These are phyloP conservation scores for Nephrotoma appendiculata DNA, from an alignment of 2,888 invertebrate species.

Conservation along the genomic window DNA sequence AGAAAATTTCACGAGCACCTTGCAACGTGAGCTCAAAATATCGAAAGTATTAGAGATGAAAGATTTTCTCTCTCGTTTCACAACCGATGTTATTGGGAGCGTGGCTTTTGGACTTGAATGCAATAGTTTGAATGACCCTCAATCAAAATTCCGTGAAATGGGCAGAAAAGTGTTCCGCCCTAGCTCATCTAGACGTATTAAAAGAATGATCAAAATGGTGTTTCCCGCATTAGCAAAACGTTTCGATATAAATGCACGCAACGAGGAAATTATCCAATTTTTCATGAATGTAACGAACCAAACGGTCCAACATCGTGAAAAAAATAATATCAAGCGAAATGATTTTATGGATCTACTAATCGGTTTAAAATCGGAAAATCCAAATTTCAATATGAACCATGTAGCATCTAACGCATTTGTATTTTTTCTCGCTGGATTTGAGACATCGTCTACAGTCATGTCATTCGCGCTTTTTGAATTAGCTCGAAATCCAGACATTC, in stretches of 20 bases:
- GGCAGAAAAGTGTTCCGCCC: slow-evolving; percentile 15
- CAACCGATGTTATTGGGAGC: slow-evolving; percentile 35
- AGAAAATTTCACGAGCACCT: neutral
- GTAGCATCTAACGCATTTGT: slow-evolving; percentile 32
- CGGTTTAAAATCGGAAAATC: neutral
- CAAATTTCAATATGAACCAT: slow-evolving; percentile 5
- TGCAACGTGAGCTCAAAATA: neutral
- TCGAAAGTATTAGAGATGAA: slow-evolving; percentile 26
- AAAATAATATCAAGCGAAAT: slow-evolving; percentile 33
- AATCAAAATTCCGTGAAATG: slow-evolving; percentile 24
- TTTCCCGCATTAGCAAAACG: slow-evolving; percentile 11
- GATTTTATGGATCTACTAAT: slow-evolving; percentile 39
- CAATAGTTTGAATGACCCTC: slow-evolving; percentile 29
- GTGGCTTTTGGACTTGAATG: slow-evolving; percentile 34
- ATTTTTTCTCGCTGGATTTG: slow-evolving; percentile 35
- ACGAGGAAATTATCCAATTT: slow-evolving; percentile 27
- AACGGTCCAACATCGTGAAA: slow-evolving; percentile 34
- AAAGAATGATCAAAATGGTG: slow-evolving; percentile 8
- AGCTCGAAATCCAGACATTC: slow-evolving; percentile 28
- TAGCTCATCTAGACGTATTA: neutral
- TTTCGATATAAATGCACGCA: slow-evolving; percentile 19
- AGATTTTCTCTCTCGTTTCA: slow-evolving; percentile 30
- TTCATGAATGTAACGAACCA: slow-evolving; percentile 34
- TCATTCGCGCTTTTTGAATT: slow-evolving; percentile 32
- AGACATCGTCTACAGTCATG: slow-evolving; percentile 31